phyloP scores from a whole-genome alignment of 2,888 invertebrate species.

The Boloria euphrosyne region DNA sequence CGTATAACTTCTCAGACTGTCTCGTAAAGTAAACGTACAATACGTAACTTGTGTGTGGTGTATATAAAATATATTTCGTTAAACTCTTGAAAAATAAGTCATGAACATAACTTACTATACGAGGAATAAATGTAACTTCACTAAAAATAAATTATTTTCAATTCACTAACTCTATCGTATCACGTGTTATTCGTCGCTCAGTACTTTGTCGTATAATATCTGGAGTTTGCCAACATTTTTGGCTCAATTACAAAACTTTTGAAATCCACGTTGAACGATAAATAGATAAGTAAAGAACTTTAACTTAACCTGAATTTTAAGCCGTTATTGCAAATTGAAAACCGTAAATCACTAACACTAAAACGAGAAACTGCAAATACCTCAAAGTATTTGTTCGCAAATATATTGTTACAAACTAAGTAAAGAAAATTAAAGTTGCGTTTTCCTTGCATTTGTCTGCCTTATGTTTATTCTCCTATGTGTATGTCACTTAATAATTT shows the following conservation, averaged over 20 bases:
- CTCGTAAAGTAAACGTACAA: too few species aligned
- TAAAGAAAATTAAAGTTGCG: constrained; percentile 34
- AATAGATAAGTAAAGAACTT: constrained; percentile 5
- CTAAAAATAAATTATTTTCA: too few species aligned
- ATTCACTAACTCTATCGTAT: not conserved
- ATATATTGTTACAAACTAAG: constrained; percentile 40
- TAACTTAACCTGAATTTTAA: constrained; percentile 23
- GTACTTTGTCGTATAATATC: constrained; percentile 5
- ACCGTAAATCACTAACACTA: constrained; percentile 27
- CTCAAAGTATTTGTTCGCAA: constrained; percentile 42
- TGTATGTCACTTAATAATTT: too few species aligned
- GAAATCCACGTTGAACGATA: constrained; percentile 3
- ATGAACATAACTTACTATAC: too few species aligned
- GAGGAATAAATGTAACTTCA: too few species aligned
- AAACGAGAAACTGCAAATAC: constrained; percentile 33
- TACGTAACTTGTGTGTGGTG: too few species aligned
- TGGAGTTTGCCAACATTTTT: constrained; percentile 13
- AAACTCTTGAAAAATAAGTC: too few species aligned
- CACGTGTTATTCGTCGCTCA: constrained; percentile 10
- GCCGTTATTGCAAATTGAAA: constrained; percentile 36
- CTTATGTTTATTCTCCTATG: not conserved
- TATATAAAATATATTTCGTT: too few species aligned
- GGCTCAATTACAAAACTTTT: constrained; percentile 7
- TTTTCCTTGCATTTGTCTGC: not conserved
- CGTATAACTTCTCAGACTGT: too few species aligned